These are phyloP conservation scores for Axea sp. DNA, from an alignment of 2,888 invertebrate species.

Conservation along the genomic window DNA sequence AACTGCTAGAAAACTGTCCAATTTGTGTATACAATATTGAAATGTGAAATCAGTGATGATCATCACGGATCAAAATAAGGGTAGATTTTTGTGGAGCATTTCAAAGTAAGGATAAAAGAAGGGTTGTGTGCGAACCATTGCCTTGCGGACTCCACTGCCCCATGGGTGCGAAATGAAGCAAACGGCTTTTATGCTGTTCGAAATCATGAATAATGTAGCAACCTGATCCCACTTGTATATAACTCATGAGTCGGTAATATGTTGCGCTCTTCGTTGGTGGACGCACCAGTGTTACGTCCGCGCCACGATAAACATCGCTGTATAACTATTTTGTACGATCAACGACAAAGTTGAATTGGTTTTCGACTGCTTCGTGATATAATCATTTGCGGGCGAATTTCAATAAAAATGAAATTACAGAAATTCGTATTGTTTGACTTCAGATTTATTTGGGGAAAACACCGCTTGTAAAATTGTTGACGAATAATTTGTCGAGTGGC, in stretches of 20 bases:
- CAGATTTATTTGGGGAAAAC: too few species aligned
- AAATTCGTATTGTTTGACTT: too few species aligned
- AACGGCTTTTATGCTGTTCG: slow-evolving; percentile 72
- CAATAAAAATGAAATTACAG: too few species aligned
- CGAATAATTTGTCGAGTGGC: too few species aligned
- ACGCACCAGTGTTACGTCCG: slow-evolving; percentile 16
- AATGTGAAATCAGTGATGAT: slow-evolving; percentile 12
- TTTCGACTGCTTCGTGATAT: too few species aligned
- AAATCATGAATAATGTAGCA: slow-evolving; percentile 71
- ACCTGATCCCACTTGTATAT: slow-evolving; percentile 70
- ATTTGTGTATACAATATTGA: too few species aligned
- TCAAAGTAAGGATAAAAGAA: background rate
- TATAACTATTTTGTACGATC: too few species aligned
- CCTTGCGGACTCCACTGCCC: slow-evolving; percentile 43
- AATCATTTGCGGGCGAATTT: too few species aligned
- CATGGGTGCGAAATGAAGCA: slow-evolving; percentile 71
- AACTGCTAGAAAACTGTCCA: too few species aligned
- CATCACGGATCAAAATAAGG: slow-evolving; percentile 17
- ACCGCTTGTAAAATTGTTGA: too few species aligned
- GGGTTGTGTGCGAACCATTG: slow-evolving; percentile 5
- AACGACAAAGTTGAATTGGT: too few species aligned
- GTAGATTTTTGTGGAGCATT: slow-evolving; percentile 6
- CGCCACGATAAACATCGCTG: slow-evolving; percentile 15
- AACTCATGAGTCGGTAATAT: slow-evolving; percentile 70
- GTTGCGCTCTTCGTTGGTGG: slow-evolving; percentile 61